phyloP scores from a whole-genome alignment of 1,140 invertebrate genomes.

The Atta colombica region DNA sequence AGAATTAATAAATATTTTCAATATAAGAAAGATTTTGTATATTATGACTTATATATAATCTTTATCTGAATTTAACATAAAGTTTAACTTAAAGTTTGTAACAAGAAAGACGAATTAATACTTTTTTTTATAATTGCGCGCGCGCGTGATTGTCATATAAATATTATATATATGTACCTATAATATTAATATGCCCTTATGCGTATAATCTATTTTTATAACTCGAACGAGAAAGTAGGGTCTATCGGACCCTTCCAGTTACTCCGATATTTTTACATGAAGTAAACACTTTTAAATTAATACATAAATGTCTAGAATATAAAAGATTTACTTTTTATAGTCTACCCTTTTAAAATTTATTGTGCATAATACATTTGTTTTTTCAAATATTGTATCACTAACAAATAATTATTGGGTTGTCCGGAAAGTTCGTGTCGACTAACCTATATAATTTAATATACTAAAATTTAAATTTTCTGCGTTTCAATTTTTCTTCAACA shows the following conservation, averaged over 20 bases:
- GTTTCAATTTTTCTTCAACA: too few relatives aligned
- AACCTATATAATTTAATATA: too few relatives aligned
- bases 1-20: neutral
- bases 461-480: too few relatives aligned
- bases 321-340: neutral
- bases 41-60: neutral
- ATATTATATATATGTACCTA: neutral
- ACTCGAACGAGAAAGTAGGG: conserved; percentile 6
- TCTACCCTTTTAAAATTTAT: neutral
- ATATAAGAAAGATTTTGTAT: neutral
- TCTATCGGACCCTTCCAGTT: conserved; percentile 12
- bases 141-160: neutral
- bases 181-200: conserved; percentile 29
- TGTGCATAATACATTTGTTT: neutral
- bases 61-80: neutral
- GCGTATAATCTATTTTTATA: conserved; percentile 40
- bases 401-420: neutral
- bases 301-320: conserved; percentile 11
- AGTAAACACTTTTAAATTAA: conserved; percentile 18
- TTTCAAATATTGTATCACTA: neutral
- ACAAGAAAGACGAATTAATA: neutral
- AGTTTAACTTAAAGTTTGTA: neutral
- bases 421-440: too few relatives aligned
- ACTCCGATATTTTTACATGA: conserved; percentile 29
- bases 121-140: neutral